Evolutionary conservation across 2,888 invertebrate genomes (phyloP).

Genomic region (Caenorhabditis japonica): DNA sequence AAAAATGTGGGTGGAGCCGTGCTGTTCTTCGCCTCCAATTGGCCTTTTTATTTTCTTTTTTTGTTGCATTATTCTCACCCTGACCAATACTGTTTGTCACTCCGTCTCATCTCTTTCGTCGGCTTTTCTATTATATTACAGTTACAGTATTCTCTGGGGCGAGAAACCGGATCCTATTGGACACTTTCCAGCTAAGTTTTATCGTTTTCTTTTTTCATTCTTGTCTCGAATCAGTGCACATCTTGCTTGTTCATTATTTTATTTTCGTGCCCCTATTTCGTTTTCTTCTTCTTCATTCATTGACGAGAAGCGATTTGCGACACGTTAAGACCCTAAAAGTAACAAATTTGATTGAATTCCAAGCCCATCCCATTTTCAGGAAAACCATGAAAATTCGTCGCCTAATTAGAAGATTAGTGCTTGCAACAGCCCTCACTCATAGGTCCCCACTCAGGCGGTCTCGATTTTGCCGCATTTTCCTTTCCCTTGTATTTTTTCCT

Average conservation of each 20-base stretch:
- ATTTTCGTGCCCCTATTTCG: slow-evolving; percentile 11
- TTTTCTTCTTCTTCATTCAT: slow-evolving; percentile 35
- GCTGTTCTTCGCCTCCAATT: slow-evolving; percentile 28
- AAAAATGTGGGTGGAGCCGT: slow-evolving; percentile 33
- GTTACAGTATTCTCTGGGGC: slow-evolving; percentile 41
- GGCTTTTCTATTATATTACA: slow-evolving; percentile 3
- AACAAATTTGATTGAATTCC: slow-evolving; percentile 52
- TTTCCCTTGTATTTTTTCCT: slow-evolving; percentile 25
- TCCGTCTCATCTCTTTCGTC: not conserved
- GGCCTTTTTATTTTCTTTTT: slow-evolving; percentile 20
- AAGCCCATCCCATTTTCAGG: slow-evolving; percentile 31
- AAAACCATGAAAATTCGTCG: slow-evolving; percentile 35
- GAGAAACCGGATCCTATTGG: too few species aligned
- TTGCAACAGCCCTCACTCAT: slow-evolving; percentile 10
- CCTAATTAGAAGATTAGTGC: slow-evolving; percentile 51
- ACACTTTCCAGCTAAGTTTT: too few species aligned
- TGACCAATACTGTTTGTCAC: slow-evolving; percentile 15
- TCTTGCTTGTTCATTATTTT: not conserved
- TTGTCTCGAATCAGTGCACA: too few species aligned
- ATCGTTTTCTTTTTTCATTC: too few species aligned
- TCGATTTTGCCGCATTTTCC: too few species aligned
- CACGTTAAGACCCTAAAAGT: slow-evolving; percentile 51
- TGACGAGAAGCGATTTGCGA: slow-evolving; percentile 47
- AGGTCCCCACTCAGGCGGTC: slow-evolving; percentile 1
- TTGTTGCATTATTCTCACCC: not conserved